Conservation (phyloP, 2,888 invertebrate species). For the Cyclophora albipunctata region DNA sequence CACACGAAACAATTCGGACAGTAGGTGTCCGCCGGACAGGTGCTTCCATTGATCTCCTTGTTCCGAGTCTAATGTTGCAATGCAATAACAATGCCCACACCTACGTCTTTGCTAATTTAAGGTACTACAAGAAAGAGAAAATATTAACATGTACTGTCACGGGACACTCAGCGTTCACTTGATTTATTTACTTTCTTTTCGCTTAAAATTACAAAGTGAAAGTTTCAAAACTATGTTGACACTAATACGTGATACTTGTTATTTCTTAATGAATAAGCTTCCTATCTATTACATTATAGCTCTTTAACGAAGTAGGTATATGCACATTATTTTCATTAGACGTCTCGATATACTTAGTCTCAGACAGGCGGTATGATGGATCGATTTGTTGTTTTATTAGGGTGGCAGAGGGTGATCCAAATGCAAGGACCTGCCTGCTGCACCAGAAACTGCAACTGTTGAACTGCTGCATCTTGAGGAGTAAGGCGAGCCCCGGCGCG, state of each 20-base stretch:
- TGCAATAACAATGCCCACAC: not conserved
- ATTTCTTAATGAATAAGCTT: conserved; percentile 16
- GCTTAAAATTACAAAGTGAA: conserved; percentile 54
- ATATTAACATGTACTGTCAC: conserved; percentile 33
- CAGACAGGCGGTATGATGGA: too few species aligned
- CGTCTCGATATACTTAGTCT: too few species aligned
- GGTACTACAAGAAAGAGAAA: conserved; percentile 50
- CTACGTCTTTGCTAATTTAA: conserved; percentile 19
- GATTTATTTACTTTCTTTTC: conserved; percentile 61
- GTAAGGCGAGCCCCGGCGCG: conserved; percentile 48
- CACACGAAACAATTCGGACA: conserved; percentile 31
- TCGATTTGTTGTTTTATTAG: conserved; percentile 61
- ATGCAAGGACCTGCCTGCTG: conserved; percentile 90
- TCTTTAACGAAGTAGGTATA: too few species aligned
- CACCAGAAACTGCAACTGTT: conserved; percentile 96
- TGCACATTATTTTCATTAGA: too few species aligned
- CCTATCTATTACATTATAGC: not conserved
- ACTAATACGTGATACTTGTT: conserved; percentile 36
- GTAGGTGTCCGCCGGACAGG: conserved; percentile 20
- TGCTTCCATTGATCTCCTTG: conserved; percentile 9
- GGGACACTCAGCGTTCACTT: conserved; percentile 36
- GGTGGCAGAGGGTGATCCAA: conserved; percentile 87
- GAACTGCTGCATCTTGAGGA: conserved; percentile 84
- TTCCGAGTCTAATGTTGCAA: too few species aligned
- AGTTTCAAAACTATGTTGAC: conserved; percentile 42